Conservation (phyloP, 2,888 invertebrate genomes). For the Oxyscelio sp. region DNA sequence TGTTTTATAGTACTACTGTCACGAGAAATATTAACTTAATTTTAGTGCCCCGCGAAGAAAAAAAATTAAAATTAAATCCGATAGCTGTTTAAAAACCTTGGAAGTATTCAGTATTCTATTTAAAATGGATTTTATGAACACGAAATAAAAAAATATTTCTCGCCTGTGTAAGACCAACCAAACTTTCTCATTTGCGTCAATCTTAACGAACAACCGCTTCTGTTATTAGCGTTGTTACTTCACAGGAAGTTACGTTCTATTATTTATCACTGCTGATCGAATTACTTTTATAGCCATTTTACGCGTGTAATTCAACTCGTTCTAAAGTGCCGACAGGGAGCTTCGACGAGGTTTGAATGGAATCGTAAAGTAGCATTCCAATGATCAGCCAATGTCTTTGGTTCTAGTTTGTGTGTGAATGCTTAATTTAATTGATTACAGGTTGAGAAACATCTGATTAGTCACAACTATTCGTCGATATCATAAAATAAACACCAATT, state of each 20-base stretch:
- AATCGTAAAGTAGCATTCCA: slow-evolving; percentile 54
- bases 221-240: slow-evolving; percentile 27
- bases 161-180: too few species aligned
- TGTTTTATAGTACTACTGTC: too few species aligned
- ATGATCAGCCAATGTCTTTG: slow-evolving; percentile 28
- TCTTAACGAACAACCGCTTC: not conserved
- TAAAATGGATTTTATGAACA: too few species aligned
- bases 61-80: too few species aligned
- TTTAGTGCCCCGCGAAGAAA: too few species aligned
- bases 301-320: slow-evolving; percentile 62
- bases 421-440: slow-evolving; percentile 42
- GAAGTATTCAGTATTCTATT: too few species aligned
- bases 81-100: too few species aligned
- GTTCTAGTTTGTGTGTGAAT: not conserved
- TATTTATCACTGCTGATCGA: slow-evolving; percentile 59
- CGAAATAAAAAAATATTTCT: too few species aligned
- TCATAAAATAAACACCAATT: too few species aligned
- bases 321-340: slow-evolving; percentile 56
- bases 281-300: slow-evolving; percentile 66
- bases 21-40: too few species aligned
- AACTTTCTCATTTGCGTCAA: not conserved
- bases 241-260: slow-evolving; percentile 31
- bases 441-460: slow-evolving; percentile 14
- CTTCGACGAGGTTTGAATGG: slow-evolving; percentile 42
- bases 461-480: not conserved